A percentile compares a stretch with the other conserved stretches of the same genome.
Evolutionary conservation across 2,797 vertebrate genomes (phyloP).

Genomic region (Scolopax bukidnonensis): DNA sequence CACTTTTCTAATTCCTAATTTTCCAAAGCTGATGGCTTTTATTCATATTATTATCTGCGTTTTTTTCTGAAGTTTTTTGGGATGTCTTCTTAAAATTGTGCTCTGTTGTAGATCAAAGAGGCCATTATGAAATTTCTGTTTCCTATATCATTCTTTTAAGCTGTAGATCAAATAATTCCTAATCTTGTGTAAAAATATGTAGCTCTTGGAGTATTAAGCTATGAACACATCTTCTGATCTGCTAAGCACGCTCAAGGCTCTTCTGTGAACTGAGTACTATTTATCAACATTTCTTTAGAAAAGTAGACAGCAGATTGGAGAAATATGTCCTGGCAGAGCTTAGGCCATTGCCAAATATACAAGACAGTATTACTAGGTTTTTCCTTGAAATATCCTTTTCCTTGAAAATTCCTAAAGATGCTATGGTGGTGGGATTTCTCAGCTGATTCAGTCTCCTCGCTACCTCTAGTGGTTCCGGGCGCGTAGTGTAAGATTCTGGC

Average conservation of each 20-base stretch:
- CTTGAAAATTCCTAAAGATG: neutral
- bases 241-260: neutral
- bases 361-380: neutral
- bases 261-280: neutral
- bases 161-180: neutral
- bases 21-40: neutral
- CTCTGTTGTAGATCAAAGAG: neutral
- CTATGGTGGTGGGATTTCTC: neutral
- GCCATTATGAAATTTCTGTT: neutral
- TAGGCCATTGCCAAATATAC: neutral
- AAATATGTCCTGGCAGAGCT: neutral
- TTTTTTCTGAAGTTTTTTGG: neutral
- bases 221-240: neutral
- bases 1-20: neutral
- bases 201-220: neutral
- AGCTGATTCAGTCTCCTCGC: neutral
- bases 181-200: neutral
- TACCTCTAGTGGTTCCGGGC: neutral
- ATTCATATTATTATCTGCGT: neutral
- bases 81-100: neutral
- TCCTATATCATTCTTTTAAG: neutral
- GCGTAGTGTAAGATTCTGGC: neutral
- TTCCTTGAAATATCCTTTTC: neutral
- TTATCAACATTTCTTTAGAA: neutral
- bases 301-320: neutral